Evolutionary conservation across 2,888 invertebrate genomes (phyloP).

Genomic region (Eutolmus rufibarbis): DNA sequence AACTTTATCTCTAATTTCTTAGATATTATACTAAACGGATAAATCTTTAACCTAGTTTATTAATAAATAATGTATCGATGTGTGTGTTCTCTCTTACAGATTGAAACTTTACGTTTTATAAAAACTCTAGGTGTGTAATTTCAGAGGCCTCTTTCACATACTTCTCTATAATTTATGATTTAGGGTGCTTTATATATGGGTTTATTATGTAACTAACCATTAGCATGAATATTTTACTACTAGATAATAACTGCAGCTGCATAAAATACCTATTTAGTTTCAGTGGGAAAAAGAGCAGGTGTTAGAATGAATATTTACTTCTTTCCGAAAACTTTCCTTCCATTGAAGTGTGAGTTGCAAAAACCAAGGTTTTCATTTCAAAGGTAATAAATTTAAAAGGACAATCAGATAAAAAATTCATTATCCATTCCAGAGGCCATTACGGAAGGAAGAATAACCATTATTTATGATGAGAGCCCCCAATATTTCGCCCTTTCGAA

Average conservation of each 20-base stretch:
- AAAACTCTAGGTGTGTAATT: no score
- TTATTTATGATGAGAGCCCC: neutral
- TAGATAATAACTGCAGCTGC: neutral
- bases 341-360: neutral
- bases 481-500: neutral
- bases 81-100: no score
- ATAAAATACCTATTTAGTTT: neutral
- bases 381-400: neutral
- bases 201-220: no score
- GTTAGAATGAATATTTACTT: neutral
- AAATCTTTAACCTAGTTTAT: no score
- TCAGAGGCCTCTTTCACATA: no score
- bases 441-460: neutral
- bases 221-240: neutral
- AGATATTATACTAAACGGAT: no score
- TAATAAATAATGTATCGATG: no score
- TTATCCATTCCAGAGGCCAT: neutral
- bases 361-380: neutral
- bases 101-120: no score
- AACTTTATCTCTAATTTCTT: no score
- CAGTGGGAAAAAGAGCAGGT: neutral
- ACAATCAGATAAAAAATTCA: neutral
- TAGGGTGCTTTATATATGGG: no score
- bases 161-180: no score
- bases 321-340: neutral